These are phyloP conservation scores for Setipinna tenuifilis DNA, from an alignment of 2,797 vertebrate species.

Conservation along the genomic window DNA sequence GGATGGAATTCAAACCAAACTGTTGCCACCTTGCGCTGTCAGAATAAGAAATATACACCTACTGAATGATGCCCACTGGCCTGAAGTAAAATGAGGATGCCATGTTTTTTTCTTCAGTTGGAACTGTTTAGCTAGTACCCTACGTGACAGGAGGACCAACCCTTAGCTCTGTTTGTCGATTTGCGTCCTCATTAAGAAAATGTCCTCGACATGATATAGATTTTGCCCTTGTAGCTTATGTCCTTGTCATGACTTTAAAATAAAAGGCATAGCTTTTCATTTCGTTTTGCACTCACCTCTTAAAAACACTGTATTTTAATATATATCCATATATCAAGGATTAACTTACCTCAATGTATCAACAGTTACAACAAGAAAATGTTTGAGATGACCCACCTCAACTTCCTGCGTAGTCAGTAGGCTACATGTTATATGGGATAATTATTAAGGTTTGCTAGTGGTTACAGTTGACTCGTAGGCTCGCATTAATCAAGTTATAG, in stretches of 20 bases:
- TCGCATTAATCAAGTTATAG: constrained; percentile 18
- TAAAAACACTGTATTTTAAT: background rate
- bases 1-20: constrained; percentile 46
- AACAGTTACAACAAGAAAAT: background rate
- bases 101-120: background rate
- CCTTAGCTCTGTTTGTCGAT: background rate
- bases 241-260: too few relatives aligned
- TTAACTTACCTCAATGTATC: background rate
- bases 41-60: background rate
- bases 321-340: background rate
- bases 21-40: constrained; percentile 22
- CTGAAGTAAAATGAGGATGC: background rate
- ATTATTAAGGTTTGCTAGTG: background rate
- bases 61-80: background rate
- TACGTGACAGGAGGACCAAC: background rate
- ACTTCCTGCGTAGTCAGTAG: background rate
- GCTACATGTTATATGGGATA: background rate
- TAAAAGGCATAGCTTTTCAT: too few relatives aligned
- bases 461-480: background rate
- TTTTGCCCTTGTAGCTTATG: too few relatives aligned
- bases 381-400: background rate
- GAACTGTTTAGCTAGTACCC: background rate
- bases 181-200: background rate
- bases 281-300: background rate
- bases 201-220: too few relatives aligned